Base-by-base conservation (phyloP, 2,888 invertebrate genomes). In the Cephus pygmeus region DNA sequence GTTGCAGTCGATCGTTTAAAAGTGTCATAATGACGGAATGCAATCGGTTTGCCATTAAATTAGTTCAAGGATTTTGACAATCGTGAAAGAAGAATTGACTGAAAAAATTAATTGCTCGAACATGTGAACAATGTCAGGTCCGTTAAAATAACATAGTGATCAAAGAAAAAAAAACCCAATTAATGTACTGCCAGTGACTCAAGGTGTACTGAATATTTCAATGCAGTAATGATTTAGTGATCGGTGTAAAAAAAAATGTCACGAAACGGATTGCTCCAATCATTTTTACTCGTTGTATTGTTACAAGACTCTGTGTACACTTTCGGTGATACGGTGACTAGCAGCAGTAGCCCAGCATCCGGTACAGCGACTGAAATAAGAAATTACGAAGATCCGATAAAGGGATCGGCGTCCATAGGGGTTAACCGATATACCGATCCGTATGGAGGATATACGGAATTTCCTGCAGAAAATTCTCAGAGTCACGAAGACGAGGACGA, bases 1-100 rank as follows among this genome's bases (percentile, higher is more conserved):
- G 80, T 82, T 78, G 85, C 84, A 80, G 83, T 83, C 79, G 78
- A 80, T 85, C 85, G 81, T 82, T 87, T 83, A 85, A 86, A 73
- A 79, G 81, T 81, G 56, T 56, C 56, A 56, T 56, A 23, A 56
- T 56, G 56, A 56, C 23, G 56, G 23, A 23, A 56, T 56, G 56
- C 56, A 56, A 56, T 56, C 23, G 56, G 23, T 56, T 56, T 23
- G 56, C 56, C 23, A 23, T 56, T 56, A 23, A 56, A 23, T 56
- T 23, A 56, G 23, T 23, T 23, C 9, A 56, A 56, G 6, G 6
- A 56, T 56, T 56, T 56, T 56, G 23, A 56, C 0, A 56, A 23
- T 23, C 56, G 56, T 23, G 15, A 56, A 56, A 23, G 56, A 56
- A 23, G 9, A 56, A 23, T 56, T 6, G 23, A 56, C 9, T 6